A percentile compares a stretch with the other conserved stretches of the same genome.
Evolutionary conservation across 2,113 vertebrate species (phyloP).

Genomic region (Nannospalax galili): DNA sequence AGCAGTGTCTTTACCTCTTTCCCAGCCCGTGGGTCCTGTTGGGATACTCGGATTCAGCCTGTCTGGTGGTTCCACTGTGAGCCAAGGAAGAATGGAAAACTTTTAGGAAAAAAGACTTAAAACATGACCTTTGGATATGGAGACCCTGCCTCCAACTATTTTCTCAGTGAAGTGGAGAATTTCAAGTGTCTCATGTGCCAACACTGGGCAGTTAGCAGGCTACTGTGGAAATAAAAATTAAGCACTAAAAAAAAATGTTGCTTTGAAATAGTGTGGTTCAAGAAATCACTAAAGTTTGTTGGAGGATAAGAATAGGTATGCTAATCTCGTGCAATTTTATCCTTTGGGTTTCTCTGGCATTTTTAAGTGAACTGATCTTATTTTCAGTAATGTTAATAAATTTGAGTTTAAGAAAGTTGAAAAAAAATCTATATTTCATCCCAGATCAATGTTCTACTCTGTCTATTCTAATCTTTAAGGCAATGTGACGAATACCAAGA

Average conservation of each 20-base stretch:
- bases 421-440: conserved; percentile 76
- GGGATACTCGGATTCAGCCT: not conserved
- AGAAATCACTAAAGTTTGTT: conserved; percentile 68
- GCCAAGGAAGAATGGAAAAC: not conserved
- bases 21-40: not conserved
- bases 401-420: conserved; percentile 57
- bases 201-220: not conserved
- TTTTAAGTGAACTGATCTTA: conserved; percentile 72
- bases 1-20: fast-evolving
- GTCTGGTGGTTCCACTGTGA: not conserved
- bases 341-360: conserved; percentile 66
- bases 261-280: conserved; percentile 52
- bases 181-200: not conserved
- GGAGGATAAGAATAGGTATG: conserved; percentile 72
- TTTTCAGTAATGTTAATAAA: conserved; percentile 77
- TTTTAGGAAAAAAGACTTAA: not conserved
- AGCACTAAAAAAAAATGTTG: conserved; percentile 33
- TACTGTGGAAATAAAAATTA: conserved; percentile 58
- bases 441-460: conserved; percentile 72
- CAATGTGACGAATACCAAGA: conserved; percentile 52
- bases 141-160: not conserved
- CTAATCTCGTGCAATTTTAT: conserved; percentile 69
- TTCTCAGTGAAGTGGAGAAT: not conserved
- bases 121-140: not conserved
- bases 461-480: conserved; percentile 75